Evolutionary conservation across 2,888 invertebrate species (phyloP), one percentile per base, ranked within the genome.

Genomic region (Steinernema scapterisci): DNA sequence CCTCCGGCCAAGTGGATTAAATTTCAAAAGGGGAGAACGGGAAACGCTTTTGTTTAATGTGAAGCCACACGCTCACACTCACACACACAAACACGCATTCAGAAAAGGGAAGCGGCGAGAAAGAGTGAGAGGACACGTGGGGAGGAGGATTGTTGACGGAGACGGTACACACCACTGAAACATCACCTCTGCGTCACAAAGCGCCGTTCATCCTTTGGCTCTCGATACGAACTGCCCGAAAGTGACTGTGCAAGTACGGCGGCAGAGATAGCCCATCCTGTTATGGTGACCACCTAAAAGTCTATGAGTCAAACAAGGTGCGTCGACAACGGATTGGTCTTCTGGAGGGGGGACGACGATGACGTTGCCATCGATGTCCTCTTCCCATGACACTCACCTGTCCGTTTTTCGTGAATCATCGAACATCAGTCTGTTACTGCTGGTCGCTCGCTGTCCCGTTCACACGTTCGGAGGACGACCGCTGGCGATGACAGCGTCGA

Each of bases 401-500:
- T 63, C 63, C 63, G 63, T 31, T 25, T 19, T 23, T 25, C 16
- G 63, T 63, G 63, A 63, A 63, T 63, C 63, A 63, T 63, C 63
- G 31, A 27, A 1, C 31, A 13, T 7, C 9, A 11, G 9, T 7
- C 7, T 7, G 19, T 16, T 19, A 13, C 48, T n/a, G 48, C 48
- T n/a, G 19, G n/a, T n/a, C n/a, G n/a, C n/a, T 38, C 9, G 38
- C 38, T 38, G 38, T n/a, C 38, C 48, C 19, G 48, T 48, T 48
- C 48, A 19, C 48, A 63, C 63, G 7, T 11, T 6, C 27, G 9
- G 31, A 16, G 63, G 63, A 63, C 23, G 11, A 23, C 1, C 63
- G 63, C 25, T 31, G 63, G 1, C 31, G 63, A 1, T 19, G 63
- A 54, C 63, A 31, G 63, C 27, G 16, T 31, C 38, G 38, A 9